Evolutionary conservation across 1,140 invertebrate genomes (phyloP).

Genomic region (Camponotus floridanus): DNA sequence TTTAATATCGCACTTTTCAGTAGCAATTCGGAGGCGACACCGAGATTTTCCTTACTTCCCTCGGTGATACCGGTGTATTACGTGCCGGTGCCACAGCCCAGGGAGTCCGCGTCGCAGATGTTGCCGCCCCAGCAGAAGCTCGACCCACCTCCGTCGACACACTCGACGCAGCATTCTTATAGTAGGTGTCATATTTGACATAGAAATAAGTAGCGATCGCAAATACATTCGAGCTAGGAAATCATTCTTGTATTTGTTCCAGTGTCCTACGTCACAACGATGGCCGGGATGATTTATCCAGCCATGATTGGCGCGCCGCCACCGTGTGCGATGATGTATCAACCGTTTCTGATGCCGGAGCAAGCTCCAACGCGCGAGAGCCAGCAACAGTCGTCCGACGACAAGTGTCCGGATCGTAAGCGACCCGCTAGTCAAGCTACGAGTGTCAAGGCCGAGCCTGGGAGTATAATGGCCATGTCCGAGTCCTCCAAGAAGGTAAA

Average conservation of each 20-base stretch:
- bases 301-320: conserved; percentile 83
- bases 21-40: conserved; percentile 56
- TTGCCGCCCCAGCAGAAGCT: conserved; percentile 74
- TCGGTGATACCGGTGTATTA: conserved; percentile 89
- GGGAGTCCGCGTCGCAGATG: conserved; percentile 33
- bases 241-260: conserved; percentile 68
- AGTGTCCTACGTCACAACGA: conserved; percentile 75
- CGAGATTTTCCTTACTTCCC: conserved; percentile 75
- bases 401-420: conserved; percentile 72
- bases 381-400: background rate
- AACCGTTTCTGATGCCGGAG: conserved; percentile 83
- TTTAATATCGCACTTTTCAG: conserved; percentile 42
- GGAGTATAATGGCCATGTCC: conserved; percentile 86
- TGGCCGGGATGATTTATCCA: conserved; percentile 87
- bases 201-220: background rate
- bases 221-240: background rate
- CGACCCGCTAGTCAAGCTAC: conserved; percentile 87
- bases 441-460: conserved; percentile 89
- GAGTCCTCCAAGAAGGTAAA: conserved; percentile 87
- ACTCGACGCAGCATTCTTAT: conserved; percentile 69
- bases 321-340: conserved; percentile 83
- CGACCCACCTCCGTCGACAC: conserved; percentile 65
- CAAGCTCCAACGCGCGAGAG: conserved; percentile 50
- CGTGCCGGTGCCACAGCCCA: conserved; percentile 83
- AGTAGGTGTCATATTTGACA: conserved; percentile 68